phyloP scores from a whole-genome alignment of 2,888 invertebrate genomes.

The Eulithis testata region DNA sequence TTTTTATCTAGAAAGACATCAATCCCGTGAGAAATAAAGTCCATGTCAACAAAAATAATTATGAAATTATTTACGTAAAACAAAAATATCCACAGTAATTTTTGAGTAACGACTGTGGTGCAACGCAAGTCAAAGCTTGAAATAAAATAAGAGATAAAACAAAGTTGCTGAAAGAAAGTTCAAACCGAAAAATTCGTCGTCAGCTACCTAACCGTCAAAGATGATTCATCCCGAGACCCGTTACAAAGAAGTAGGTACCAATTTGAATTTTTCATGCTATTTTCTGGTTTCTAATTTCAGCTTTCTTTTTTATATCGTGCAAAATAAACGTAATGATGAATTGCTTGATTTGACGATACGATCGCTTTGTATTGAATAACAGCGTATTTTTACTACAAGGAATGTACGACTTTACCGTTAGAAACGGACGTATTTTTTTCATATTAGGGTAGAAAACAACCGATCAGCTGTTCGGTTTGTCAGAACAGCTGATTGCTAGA shows the following conservation, averaged over 20 bases:
- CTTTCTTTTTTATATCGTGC: conserved; percentile 9
- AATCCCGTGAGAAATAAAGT: no score
- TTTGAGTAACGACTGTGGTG: no score
- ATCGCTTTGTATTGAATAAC: not conserved
- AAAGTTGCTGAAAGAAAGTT: not conserved
- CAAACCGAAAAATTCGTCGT: conserved; percentile 6
- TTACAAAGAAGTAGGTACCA: conserved; percentile 5
- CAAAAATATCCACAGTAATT: no score
- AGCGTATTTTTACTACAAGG: conserved; percentile 1
- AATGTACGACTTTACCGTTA: not conserved
- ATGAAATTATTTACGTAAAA: no score
- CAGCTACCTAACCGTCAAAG: conserved; percentile 2
- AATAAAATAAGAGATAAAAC: no score
- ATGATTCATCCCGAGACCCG: conserved; percentile 17
- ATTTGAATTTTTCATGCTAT: conserved; percentile 2
- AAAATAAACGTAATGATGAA: not conserved
- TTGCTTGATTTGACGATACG: not conserved
- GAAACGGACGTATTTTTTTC: not conserved
- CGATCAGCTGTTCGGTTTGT: conserved; percentile 19
- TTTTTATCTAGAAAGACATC: no score
- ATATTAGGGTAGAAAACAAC: not conserved
- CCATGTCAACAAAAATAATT: no score
- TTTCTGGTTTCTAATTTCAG: conserved; percentile 2
- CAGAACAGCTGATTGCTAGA: conserved; percentile 14
- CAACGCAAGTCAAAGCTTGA: no score